A percentile compares a stretch with the other conserved stretches of the same genome.
Evolutionary conservation across 2,113 vertebrate genomes (phyloP).

Genomic region (Labrus mixtus): DNA sequence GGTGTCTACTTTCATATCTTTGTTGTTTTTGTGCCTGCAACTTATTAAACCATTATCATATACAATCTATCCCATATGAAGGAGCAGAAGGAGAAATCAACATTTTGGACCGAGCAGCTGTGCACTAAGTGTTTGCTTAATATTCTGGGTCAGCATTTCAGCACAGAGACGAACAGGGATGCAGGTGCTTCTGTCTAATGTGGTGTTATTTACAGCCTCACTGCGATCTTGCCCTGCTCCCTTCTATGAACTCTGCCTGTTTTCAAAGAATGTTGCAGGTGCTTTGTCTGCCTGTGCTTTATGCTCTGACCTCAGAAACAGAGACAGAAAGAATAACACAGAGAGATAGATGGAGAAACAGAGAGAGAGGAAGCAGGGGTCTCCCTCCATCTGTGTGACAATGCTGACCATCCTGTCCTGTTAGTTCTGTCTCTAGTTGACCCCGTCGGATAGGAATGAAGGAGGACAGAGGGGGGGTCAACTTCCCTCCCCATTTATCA

Average conservation of each 20-base stretch:
- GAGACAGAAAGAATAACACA: conserved; percentile 38
- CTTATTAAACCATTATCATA: conserved; percentile 24
- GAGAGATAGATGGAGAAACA: conserved; percentile 53
- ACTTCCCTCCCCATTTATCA: conserved; percentile 68
- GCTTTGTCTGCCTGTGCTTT: conserved; percentile 49
- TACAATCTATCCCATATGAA: conserved; percentile 3
- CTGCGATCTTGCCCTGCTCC: conserved; percentile 35
- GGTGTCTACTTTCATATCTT: not conserved
- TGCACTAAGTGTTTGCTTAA: not conserved
- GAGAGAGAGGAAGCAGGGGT: conserved; percentile 75
- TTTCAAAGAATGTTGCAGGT: conserved; percentile 66
- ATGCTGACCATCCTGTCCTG: conserved; percentile 63
- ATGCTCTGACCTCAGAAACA: conserved; percentile 30
- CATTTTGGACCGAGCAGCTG: not conserved
- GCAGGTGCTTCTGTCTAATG: conserved; percentile 47
- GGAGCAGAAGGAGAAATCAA: not conserved
- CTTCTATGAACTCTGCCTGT: conserved; percentile 48
- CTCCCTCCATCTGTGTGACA: conserved; percentile 78
- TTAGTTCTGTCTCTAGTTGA: conserved; percentile 59
- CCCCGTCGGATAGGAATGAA: conserved; percentile 34
- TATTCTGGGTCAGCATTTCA: conserved; percentile 30
- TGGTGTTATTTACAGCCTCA: conserved; percentile 54
- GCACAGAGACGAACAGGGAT: conserved; percentile 4
- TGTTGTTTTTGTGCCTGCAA: conserved; percentile 1
- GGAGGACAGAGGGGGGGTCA: conserved; percentile 54